These are phyloP conservation scores for Chlamydotis undulata DNA, from an alignment of 2,113 vertebrate species.

Conservation along the genomic window DNA sequence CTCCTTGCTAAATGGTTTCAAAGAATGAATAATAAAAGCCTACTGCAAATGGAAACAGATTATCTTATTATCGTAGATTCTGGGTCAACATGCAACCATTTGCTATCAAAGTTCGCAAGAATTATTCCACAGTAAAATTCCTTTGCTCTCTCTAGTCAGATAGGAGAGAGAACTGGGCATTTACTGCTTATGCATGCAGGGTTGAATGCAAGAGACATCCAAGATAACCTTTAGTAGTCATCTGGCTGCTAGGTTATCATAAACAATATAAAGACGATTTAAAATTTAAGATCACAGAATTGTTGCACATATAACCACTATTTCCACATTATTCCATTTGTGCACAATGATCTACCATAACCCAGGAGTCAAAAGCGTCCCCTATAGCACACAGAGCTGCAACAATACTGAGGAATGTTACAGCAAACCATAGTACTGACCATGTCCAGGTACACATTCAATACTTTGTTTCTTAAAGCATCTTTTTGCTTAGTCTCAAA, in stretches of 20 bases:
- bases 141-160: not conserved
- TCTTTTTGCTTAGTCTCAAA: not conserved
- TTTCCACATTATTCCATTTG: not conserved
- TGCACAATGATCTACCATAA: not conserved
- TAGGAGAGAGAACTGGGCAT: not conserved
- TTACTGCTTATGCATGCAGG: not conserved
- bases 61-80: not conserved
- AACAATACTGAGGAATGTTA: not conserved
- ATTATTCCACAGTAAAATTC: not conserved
- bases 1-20: not conserved
- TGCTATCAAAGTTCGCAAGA: not conserved
- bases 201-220: not conserved
- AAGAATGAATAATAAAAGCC: conserved; percentile 26
- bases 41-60: conserved; percentile 42
- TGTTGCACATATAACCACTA: not conserved
- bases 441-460: not conserved
- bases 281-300: not conserved
- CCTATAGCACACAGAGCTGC: not conserved
- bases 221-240: not conserved
- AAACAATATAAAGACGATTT: not conserved
- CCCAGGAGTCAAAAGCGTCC: not conserved
- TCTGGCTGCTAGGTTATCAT: not conserved
- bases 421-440: not conserved
- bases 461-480: not conserved
- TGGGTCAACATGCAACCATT: not conserved